A percentile compares a stretch with the other conserved stretches of the same genome.
Conservation (phyloP, 2,888 invertebrate genomes). For the Dryocosmus kuriphilus region DNA sequence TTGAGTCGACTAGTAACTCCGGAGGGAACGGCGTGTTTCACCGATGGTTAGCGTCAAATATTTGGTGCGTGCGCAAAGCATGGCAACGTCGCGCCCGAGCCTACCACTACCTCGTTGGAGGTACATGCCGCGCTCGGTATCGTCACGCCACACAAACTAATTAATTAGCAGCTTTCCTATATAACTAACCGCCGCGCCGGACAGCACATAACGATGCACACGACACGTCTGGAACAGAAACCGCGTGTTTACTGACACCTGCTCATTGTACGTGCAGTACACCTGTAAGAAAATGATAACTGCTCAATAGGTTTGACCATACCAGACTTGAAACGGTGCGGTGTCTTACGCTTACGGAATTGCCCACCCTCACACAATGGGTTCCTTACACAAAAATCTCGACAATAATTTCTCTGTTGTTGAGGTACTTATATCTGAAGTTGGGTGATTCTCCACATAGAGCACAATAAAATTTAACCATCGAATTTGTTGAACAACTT, state of each 20-base stretch:
- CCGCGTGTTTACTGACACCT: slow-evolving; percentile 4
- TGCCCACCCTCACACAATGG: background rate
- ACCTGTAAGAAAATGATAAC: background rate
- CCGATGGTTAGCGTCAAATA: slow-evolving; percentile 77
- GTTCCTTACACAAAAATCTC: no score
- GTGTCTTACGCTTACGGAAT: no score
- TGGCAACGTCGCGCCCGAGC: slow-evolving; percentile 69
- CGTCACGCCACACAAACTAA: slow-evolving; percentile 70
- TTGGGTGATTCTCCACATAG: no score
- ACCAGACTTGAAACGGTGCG: background rate
- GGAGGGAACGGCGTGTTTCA: slow-evolving; percentile 71
- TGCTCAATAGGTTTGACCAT: background rate
- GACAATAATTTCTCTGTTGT: no score
- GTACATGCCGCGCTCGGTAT: slow-evolving; percentile 60
- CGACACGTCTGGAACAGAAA: background rate
- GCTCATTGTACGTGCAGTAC: background rate
- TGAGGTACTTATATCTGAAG: no score
- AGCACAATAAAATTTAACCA: no score
- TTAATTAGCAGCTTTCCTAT: slow-evolving; percentile 72
- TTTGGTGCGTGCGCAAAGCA: slow-evolving; percentile 75
- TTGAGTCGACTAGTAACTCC: slow-evolving; percentile 74
- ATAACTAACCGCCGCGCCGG: slow-evolving; percentile 50
- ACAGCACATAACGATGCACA: slow-evolving; percentile 12
- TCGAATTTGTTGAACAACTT: no score
- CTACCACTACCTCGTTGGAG: slow-evolving; percentile 27